These are phyloP conservation scores for Cyrtorhinus lividipennis DNA, from an alignment of 1,140 invertebrate species.

Conservation along the genomic window DNA sequence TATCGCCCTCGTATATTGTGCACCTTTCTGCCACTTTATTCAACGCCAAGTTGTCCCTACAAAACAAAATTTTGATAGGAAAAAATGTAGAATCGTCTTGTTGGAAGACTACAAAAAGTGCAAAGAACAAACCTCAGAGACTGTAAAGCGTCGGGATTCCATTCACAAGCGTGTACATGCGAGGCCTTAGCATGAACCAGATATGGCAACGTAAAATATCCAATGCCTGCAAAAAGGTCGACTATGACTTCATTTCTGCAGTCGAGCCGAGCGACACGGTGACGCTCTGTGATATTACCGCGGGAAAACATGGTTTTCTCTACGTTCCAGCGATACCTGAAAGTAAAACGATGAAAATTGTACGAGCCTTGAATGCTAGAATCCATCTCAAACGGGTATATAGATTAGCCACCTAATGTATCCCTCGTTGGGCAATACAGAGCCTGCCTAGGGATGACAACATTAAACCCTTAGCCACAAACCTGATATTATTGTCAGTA, in stretches of 20 bases:
- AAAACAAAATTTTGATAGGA: too few relatives aligned
- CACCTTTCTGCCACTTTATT: constrained; percentile 39
- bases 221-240: constrained; percentile 49
- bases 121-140: constrained; percentile 36
- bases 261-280: constrained; percentile 36
- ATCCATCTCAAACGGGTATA: too few relatives aligned
- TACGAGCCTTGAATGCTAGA: too few relatives aligned
- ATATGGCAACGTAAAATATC: constrained; percentile 47
- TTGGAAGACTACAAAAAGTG: too few relatives aligned
- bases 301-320: constrained; percentile 43
- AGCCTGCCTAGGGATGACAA: too few relatives aligned
- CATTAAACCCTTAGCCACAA: too few relatives aligned
- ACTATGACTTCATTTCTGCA: constrained; percentile 40
- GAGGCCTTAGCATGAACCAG: constrained; percentile 39
- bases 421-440: too few relatives aligned
- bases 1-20: constrained; percentile 40
- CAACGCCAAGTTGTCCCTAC: constrained; percentile 31
- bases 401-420: too few relatives aligned
- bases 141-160: constrained; percentile 44
- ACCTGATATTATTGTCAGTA: constrained; percentile 23
- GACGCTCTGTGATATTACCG: constrained; percentile 45
- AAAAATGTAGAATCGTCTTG: too few relatives aligned
- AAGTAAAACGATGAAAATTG: too few relatives aligned
- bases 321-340: constrained; percentile 39
- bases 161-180: constrained; percentile 44